Percentiles rank a stretch among this genome's conserved stretches.
Evolutionary conservation across 2,888 invertebrate genomes (phyloP).

Genomic region (Chrysodeixis includens): DNA sequence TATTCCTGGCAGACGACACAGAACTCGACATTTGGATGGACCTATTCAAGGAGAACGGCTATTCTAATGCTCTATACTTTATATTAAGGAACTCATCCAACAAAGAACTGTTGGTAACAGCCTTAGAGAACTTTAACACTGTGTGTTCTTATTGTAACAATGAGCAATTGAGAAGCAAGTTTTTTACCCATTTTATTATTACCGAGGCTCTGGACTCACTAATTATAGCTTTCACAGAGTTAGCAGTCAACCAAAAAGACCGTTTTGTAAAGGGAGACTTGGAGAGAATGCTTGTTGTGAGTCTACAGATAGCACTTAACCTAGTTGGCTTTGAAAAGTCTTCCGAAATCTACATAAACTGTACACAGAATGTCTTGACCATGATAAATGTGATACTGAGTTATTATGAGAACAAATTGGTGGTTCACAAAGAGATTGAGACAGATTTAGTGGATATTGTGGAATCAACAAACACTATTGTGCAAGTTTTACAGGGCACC

Average conservation of each 20-base stretch:
- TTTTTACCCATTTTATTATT: constrained; percentile 76
- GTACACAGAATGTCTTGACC: constrained; percentile 65
- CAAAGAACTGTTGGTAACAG: constrained; percentile 87
- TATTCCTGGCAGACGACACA: constrained; percentile 78
- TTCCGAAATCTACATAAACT: constrained; percentile 68
- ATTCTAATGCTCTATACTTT: constrained; percentile 90
- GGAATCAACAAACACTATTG: constrained; percentile 75
- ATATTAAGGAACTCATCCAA: constrained; percentile 93
- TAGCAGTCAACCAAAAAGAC: constrained; percentile 70
- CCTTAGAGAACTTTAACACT: constrained; percentile 90
- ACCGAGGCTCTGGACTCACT: constrained; percentile 74
- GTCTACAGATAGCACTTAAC: constrained; percentile 77
- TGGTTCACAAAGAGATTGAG: constrained; percentile 77
- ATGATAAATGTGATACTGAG: constrained; percentile 74
- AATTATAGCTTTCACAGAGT: constrained; percentile 74
- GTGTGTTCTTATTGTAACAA: constrained; percentile 83
- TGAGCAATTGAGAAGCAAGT: constrained; percentile 69
- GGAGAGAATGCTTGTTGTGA: constrained; percentile 77
- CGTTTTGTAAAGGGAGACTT: constrained; percentile 72
- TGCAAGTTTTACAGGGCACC: constrained; percentile 66
- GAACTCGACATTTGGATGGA: constrained; percentile 84
- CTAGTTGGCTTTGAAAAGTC: constrained; percentile 80
- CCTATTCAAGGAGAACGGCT: constrained; percentile 82
- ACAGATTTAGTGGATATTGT: constrained; percentile 78
- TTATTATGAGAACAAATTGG: constrained; percentile 79